Percentiles rank a stretch among this genome's conserved stretches.
These are phyloP conservation scores for Corydoras maculifer DNA, from an alignment of 2,113 vertebrate species.

Conservation along the genomic window DNA sequence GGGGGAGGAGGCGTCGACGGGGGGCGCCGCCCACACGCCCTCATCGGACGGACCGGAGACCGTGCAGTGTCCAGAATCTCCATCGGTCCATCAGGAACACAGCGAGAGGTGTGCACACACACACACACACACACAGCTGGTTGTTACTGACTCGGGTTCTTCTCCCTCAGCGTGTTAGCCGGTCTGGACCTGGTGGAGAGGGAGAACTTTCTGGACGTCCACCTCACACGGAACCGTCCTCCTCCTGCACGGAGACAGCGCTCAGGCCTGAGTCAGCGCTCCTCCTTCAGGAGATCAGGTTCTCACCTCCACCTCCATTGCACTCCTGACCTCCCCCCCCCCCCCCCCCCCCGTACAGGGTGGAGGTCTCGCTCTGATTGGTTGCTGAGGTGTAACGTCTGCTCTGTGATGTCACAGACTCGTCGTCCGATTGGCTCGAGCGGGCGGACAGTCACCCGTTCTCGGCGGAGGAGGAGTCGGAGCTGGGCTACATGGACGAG, in stretches of 20 bases:
- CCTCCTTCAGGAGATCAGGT: constrained; percentile 68
- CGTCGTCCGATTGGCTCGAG: constrained; percentile 64
- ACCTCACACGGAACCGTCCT: constrained; percentile 72
- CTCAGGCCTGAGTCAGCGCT: constrained; percentile 63
- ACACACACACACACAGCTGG: too few relatives aligned
- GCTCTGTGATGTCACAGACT: neutral
- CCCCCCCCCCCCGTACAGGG: too few relatives aligned
- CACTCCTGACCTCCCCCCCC: too few relatives aligned
- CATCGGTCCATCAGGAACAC: constrained; percentile 49
- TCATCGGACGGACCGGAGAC: constrained; percentile 70
- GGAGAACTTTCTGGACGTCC: constrained; percentile 72
- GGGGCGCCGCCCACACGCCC: constrained; percentile 51
- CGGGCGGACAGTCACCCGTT: constrained; percentile 66
- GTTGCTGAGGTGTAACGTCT: too few relatives aligned
- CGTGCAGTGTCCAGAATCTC: constrained; percentile 65
- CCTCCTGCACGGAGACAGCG: constrained; percentile 69
- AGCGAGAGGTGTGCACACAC: constrained; percentile 56
- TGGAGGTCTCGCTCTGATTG: too few relatives aligned
- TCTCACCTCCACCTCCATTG: neutral
- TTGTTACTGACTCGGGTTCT: too few relatives aligned
- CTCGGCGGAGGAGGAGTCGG: constrained; percentile 66
- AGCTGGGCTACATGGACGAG: constrained; percentile 73
- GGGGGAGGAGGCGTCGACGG: constrained; percentile 42
- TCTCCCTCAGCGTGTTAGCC: constrained; percentile 56
- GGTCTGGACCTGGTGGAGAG: constrained; percentile 73